phyloP scores from a whole-genome alignment of 1,140 invertebrate species.

The Drosophila baimaii region DNA sequence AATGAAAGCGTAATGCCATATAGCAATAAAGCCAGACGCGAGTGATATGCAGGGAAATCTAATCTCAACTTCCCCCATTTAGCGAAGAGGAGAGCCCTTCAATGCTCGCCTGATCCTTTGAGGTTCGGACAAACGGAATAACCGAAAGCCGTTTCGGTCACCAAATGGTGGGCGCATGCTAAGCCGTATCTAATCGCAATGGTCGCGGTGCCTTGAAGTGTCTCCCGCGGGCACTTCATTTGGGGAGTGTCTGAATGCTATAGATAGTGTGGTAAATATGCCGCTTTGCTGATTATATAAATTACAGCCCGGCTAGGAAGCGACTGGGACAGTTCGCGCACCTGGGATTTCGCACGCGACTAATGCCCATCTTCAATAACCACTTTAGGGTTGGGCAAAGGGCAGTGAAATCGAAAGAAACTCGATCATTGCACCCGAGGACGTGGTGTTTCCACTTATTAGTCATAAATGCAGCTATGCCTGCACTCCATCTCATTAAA shows the following conservation, averaged over 20 bases:
- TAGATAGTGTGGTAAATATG: slow-evolving; percentile 53
- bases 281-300: slow-evolving; percentile 34
- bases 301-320: slow-evolving; percentile 8
- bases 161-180: slow-evolving; percentile 51
- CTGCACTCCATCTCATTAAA: slow-evolving; percentile 4
- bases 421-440: slow-evolving; percentile 19
- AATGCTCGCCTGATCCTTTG: slow-evolving; percentile 21
- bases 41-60: slow-evolving; percentile 31
- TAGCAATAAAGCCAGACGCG: slow-evolving; percentile 17
- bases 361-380: slow-evolving; percentile 18
- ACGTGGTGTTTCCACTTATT: slow-evolving; percentile 18
- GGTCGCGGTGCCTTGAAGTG: slow-evolving; percentile 54
- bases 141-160: slow-evolving; percentile 27
- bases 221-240: slow-evolving; percentile 53
- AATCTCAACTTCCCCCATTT: slow-evolving; percentile 19
- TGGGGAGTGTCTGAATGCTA: slow-evolving; percentile 51
- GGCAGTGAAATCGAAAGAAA: slow-evolving; percentile 23
- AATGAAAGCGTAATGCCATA: slow-evolving; percentile 23
- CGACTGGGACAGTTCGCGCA: neutral
- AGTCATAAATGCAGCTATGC: slow-evolving; percentile 11
- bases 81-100: slow-evolving; percentile 8
- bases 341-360: slow-evolving; percentile 31
- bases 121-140: slow-evolving; percentile 5
- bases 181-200: slow-evolving; percentile 65
- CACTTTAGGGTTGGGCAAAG: slow-evolving; percentile 26